A percentile compares a stretch with the other conserved stretches of the same genome.
Evolutionary conservation across 37 sponge, comb jelly and placozoan species (phyloP).

Genomic region (Hexactinellida sp.): DNA sequence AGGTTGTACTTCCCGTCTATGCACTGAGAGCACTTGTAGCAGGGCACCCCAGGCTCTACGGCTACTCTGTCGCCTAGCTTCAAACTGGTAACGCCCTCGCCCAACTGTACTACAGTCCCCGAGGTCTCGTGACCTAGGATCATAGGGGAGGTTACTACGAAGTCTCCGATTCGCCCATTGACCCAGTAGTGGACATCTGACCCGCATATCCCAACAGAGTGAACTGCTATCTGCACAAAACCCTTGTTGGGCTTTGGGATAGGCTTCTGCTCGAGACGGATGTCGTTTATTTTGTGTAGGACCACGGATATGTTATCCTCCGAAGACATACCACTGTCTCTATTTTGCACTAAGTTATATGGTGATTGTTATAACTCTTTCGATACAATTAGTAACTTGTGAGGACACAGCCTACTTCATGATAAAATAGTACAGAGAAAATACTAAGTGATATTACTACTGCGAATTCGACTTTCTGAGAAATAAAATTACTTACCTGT

Average conservation of each 20-base stretch:
- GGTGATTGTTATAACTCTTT: too few species aligned
- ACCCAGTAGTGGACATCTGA: constrained; percentile 94
- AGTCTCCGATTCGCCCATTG: constrained; percentile 83
- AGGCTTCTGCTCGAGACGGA: not conserved
- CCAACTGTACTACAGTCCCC: constrained; percentile 56
- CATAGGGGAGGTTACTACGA: constrained; percentile 70
- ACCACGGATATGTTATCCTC: not conserved
- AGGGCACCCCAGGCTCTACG: constrained; percentile 90
- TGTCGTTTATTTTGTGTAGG: not conserved
- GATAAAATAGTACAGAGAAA: too few species aligned
- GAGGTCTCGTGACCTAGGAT: constrained; percentile 88
- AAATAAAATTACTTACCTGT: too few species aligned
- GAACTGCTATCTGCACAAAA: constrained; percentile 62
- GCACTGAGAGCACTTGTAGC: constrained; percentile 61
- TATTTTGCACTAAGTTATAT: too few species aligned
- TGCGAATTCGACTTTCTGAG: too few species aligned
- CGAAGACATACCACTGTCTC: too few species aligned
- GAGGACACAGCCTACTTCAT: too few species aligned
- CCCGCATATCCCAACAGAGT: constrained; percentile 93
- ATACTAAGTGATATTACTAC: too few species aligned
- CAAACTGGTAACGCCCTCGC: constrained; percentile 70
- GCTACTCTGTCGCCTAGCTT: constrained; percentile 82
- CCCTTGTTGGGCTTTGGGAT: not conserved
- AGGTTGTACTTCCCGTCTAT: constrained; percentile 82
- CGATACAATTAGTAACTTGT: too few species aligned